A percentile compares a stretch with the other conserved stretches of the same genome.
Evolutionary conservation across 2,888 invertebrate genomes (phyloP).

Genomic region (Tenodera sinensis): DNA sequence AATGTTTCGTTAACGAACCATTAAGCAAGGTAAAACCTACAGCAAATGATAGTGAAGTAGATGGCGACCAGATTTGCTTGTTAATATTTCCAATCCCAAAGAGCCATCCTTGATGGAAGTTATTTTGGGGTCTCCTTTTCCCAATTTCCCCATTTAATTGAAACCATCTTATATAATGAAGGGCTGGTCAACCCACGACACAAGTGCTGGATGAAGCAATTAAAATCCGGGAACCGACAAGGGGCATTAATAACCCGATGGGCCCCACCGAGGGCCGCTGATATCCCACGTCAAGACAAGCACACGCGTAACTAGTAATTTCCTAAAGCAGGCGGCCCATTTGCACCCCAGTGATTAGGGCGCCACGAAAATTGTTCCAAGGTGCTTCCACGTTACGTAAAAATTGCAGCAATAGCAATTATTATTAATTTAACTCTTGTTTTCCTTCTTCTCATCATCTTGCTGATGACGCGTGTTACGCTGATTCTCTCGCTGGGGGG

Average conservation of each 20-base stretch:
- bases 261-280: background rate
- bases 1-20: too few species aligned
- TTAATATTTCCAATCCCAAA: background rate
- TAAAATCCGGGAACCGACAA: background rate
- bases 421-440: background rate
- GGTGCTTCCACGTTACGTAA: constrained; percentile 3
- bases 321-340: background rate
- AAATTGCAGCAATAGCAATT: background rate
- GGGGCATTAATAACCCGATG: background rate
- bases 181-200: background rate
- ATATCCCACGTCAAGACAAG: background rate
- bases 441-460: background rate
- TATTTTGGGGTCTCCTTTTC: background rate
- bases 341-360: background rate
- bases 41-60: background rate
- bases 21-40: too few species aligned
- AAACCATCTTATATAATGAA: background rate
- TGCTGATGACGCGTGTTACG: background rate
- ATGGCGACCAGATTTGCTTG: background rate
- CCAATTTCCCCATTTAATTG: background rate
- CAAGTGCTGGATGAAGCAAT: background rate
- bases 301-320: background rate
- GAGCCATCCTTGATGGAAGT: background rate
- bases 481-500: background rate
- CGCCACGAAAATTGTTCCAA: background rate